phyloP scores from a whole-genome alignment of 2,888 invertebrate species.

The Buathra laborator region DNA sequence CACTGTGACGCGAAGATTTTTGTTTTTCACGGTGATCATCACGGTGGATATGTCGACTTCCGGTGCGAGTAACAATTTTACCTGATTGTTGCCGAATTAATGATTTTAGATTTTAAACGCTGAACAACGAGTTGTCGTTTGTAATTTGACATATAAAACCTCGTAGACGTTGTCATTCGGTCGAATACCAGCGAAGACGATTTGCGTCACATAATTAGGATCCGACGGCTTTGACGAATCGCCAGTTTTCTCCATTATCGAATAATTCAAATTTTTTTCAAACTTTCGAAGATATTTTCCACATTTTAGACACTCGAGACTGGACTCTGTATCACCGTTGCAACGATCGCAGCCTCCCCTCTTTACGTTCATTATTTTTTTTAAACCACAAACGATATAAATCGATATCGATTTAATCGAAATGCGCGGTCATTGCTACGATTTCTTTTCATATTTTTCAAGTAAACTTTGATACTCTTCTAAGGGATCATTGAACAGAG shows the following conservation, averaged over 20 bases:
- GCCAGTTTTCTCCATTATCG: slow-evolving; percentile 26
- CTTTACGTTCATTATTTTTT: slow-evolving; percentile 34
- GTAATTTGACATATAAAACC: slow-evolving; percentile 60
- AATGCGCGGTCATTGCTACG: not conserved
- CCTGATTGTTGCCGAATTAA: slow-evolving; percentile 58
- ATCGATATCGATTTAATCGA: not conserved
- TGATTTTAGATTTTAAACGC: not conserved
- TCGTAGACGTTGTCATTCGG: slow-evolving; percentile 73
- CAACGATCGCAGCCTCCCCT: slow-evolving; percentile 37
- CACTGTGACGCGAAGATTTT: slow-evolving; percentile 74
- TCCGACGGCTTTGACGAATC: slow-evolving; percentile 58
- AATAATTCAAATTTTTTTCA: slow-evolving; percentile 24
- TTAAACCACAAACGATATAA: not conserved
- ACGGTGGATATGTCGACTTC: slow-evolving; percentile 75
- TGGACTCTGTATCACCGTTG: slow-evolving; percentile 39
- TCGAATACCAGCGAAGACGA: slow-evolving; percentile 73
- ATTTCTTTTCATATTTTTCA: not conserved
- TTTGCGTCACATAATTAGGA: slow-evolving; percentile 71
- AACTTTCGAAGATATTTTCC: slow-evolving; percentile 45
- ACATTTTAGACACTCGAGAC: slow-evolving; percentile 55
- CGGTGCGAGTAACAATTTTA: slow-evolving; percentile 72
- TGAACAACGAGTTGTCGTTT: not conserved
- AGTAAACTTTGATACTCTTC: not conserved
- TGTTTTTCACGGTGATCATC: slow-evolving; percentile 77
- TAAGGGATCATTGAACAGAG: not conserved